These are phyloP conservation scores for Tonatia bakeri DNA, from an alignment of 2,113 vertebrate genomes.

Conservation along the genomic window DNA sequence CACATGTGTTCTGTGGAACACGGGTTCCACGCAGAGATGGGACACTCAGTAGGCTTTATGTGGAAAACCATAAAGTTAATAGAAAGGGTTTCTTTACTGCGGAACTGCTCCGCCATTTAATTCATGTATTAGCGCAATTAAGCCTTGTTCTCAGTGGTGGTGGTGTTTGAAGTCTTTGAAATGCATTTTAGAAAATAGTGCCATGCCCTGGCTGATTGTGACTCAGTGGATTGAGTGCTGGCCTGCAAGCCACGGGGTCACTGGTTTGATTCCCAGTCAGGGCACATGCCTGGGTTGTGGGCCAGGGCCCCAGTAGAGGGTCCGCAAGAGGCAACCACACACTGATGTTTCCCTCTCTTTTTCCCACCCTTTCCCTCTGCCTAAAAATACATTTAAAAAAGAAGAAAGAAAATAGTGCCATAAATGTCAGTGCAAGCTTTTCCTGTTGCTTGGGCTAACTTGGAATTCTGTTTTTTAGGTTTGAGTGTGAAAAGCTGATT, in stretches of 20 bases:
- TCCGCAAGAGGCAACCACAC: too few species aligned
- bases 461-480: constrained; percentile 71
- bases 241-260: too few species aligned
- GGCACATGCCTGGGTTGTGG: too few species aligned
- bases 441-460: background rate
- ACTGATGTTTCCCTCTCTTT: too few species aligned
- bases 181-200: background rate
- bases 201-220: background rate
- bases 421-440: background rate
- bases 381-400: too few species aligned
- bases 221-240: too few species aligned
- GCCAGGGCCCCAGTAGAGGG: too few species aligned
- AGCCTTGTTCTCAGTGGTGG: background rate
- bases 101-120: background rate
- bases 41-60: background rate
- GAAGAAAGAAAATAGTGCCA: background rate
- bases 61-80: background rate
- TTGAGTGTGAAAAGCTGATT: constrained; percentile 86
- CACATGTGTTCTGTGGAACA: background rate
- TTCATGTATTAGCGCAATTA: background rate
- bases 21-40: background rate
- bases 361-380: too few species aligned
- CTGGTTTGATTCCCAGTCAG: too few species aligned
- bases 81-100: background rate
- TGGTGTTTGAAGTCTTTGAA: background rate